A percentile compares a stretch with the other conserved stretches of the same genome.
phyloP scores from a whole-genome alignment of 2,888 invertebrate species.

The Callyntrura guangdongensis region DNA sequence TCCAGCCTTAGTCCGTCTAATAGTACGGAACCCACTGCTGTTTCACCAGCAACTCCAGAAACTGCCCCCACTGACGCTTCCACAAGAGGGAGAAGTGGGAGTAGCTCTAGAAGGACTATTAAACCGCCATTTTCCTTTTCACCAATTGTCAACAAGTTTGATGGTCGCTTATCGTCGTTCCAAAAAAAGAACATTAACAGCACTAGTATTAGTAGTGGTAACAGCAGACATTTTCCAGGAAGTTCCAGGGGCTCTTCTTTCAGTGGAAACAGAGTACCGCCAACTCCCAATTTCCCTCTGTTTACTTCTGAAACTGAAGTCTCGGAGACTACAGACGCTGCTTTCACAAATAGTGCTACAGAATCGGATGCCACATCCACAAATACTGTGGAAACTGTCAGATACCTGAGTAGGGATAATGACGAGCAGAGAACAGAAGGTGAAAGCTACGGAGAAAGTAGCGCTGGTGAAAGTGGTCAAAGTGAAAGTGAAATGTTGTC shows the following conservation, averaged over 20 bases:
- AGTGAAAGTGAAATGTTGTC: slow-evolving; percentile 64
- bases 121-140: slow-evolving; percentile 29
- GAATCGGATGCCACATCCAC: slow-evolving; percentile 56
- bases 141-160: slow-evolving; percentile 37
- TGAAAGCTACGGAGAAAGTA: slow-evolving; percentile 53
- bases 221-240: slow-evolving; percentile 3
- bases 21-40: background rate
- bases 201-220: background rate
- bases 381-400: slow-evolving; percentile 59
- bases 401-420: slow-evolving; percentile 12
- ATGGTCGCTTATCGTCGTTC: background rate
- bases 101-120: background rate
- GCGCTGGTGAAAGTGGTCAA: slow-evolving; percentile 58
- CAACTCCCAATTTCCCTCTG: background rate
- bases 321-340: slow-evolving; percentile 53
- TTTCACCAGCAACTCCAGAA: background rate
- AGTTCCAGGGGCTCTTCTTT: background rate
- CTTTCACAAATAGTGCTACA: slow-evolving; percentile 44
- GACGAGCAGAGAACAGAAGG: slow-evolving; percentile 47
- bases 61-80: slow-evolving; percentile 34
- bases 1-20: slow-evolving; percentile 56
- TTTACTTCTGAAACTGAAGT: slow-evolving; percentile 26
- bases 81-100: background rate
- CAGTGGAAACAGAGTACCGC: background rate
- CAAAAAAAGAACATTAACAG: background rate